phyloP scores from a whole-genome alignment of 2,113 vertebrate species.

The Scortum barcoo region DNA sequence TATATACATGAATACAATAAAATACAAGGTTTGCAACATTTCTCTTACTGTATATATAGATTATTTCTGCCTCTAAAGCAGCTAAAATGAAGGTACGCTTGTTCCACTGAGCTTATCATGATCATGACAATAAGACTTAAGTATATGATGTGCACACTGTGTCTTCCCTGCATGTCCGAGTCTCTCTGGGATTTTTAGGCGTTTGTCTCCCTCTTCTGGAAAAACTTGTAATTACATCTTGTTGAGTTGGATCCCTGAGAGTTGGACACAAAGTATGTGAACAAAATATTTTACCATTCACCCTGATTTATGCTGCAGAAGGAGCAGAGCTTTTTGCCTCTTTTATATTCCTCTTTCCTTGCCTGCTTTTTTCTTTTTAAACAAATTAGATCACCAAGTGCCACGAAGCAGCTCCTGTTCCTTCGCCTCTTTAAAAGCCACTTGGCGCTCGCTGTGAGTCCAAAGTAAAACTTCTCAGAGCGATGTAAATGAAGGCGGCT shows the following conservation, averaged over 20 bases:
- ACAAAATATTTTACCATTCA: neutral
- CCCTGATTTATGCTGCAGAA: neutral
- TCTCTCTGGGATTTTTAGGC: neutral
- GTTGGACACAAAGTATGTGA: neutral
- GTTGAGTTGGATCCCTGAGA: too few relatives aligned
- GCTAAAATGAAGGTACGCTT: neutral
- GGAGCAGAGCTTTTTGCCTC: neutral
- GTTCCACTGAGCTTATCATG: neutral
- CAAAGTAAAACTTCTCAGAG: conserved; percentile 56
- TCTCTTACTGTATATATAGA: too few relatives aligned
- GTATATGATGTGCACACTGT: neutral
- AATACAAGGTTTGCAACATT: too few relatives aligned
- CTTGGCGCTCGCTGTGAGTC: neutral
- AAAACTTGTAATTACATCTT: neutral
- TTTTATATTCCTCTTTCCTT: neutral
- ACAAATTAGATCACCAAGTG: neutral
- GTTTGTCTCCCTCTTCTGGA: conserved; percentile 70
- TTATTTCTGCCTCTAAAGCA: neutral
- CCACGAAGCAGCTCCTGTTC: neutral
- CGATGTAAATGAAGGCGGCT: conserved; percentile 29
- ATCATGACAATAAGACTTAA: neutral
- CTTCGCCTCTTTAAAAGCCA: neutral
- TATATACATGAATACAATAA: too few relatives aligned
- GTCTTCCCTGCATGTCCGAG: neutral
- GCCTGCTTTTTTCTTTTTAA: neutral